Base-by-base conservation (phyloP, 92 coral and sea anemone species). In the Palythoa grandiflora region DNA sequence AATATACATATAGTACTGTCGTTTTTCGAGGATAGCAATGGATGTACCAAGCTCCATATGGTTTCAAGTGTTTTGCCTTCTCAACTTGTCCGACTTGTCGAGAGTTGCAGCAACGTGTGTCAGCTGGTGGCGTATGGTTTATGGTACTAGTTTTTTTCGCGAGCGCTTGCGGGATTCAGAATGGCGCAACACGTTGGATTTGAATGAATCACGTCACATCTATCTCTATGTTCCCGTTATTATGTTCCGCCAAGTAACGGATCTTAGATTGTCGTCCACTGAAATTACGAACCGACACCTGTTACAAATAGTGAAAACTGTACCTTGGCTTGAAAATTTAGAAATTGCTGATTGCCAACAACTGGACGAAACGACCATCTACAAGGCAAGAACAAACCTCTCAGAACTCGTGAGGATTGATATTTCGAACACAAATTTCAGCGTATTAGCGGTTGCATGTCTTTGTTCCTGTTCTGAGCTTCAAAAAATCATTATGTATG, bases 401-500 rank as follows among this genome's bases (percentile, higher is more conserved):
- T 20, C 66, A 12, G 66, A 54, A 12, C 79, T 40, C 17, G 79
- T 44, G 28, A 47, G 59, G 15, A 44, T 76, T 20, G 65, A 76
- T 35, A 76, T 50, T 50, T 76, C 63, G 17, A 80, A 80, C 85
- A 8, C 54, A 44, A 55, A 60, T 12, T 80, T 80, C 40, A 37
- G 17, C 15, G n/a, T 80, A 28, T 47, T 60, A 38, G 72, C 47
- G 47, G 47, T 77, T 55, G 85, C 85, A 7, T 77, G 84, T 78
- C 79, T 87, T 50, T 87, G 85, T 52, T 87, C 85, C 44, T 78
- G 90, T 53, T 60, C 73, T 17, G 55, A 68, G 20, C 44, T 87
- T 10, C 90, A 87, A 48, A 21, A 38, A 12, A 61, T 87, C 3
- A 40, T 87, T 37, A 80, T 73, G 77, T 48, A 87, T 63, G 90